Conservation (phyloP, 2,888 invertebrate species). For the Hedychridium roseum region DNA sequence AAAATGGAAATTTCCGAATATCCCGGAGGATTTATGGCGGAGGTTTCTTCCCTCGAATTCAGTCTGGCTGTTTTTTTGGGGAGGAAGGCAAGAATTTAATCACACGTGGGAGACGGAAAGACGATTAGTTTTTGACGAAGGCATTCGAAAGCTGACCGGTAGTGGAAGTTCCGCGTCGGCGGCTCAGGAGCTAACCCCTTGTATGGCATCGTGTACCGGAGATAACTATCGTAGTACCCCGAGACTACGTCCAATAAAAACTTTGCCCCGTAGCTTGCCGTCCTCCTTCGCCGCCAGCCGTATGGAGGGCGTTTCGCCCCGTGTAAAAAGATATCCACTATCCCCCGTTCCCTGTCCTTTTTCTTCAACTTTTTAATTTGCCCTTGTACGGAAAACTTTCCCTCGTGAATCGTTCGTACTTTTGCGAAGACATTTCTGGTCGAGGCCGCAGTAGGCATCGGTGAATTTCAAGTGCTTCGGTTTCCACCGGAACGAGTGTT, state of each 20-base stretch:
- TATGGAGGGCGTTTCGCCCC: slow-evolving; percentile 34
- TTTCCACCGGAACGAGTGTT: no score
- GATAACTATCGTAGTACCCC: slow-evolving; percentile 35
- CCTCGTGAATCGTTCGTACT: slow-evolving; percentile 9
- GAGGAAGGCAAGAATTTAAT: no score
- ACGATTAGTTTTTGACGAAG: no score
- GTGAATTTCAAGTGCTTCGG: no score
- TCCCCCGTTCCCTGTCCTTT: background rate
- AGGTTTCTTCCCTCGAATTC: background rate
- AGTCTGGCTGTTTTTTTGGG: background rate
- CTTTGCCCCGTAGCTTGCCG: slow-evolving; percentile 16
- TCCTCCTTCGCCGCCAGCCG: slow-evolving; percentile 17
- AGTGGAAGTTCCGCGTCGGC: slow-evolving; percentile 22
- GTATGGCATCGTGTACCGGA: slow-evolving; percentile 17
- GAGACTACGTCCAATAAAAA: slow-evolving; percentile 38
- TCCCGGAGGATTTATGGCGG: background rate
- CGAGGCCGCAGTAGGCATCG: no score
- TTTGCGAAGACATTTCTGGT: slow-evolving; percentile 19
- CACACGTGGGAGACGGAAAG: background rate
- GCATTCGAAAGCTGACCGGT: slow-evolving; percentile 1
- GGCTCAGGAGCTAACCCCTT: slow-evolving; percentile 11
- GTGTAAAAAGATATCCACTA: slow-evolving; percentile 22
- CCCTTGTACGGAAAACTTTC: slow-evolving; percentile 26
- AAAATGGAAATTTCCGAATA: background rate
- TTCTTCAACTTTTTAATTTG: slow-evolving; percentile 39